These are phyloP conservation scores for Drosophila oshimai DNA, from an alignment of 1,140 invertebrate species.

Conservation along the genomic window DNA sequence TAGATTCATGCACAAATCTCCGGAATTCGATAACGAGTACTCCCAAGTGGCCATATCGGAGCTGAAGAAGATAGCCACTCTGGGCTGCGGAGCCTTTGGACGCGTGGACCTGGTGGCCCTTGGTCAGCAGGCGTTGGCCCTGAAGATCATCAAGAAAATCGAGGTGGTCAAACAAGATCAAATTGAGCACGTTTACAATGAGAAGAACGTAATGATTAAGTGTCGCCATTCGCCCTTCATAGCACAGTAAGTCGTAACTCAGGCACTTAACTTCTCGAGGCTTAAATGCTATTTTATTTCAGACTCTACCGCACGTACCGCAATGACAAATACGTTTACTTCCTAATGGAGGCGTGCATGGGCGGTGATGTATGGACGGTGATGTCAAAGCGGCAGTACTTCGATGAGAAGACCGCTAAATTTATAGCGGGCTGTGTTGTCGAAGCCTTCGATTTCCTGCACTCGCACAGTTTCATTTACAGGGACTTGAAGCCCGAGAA, in stretches of 20 bases:
- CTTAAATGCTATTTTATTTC: neutral
- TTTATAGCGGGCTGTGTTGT: conserved; percentile 96
- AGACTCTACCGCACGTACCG: conserved; percentile 97
- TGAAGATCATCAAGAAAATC: conserved; percentile 96
- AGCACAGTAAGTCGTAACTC: conserved; percentile 87
- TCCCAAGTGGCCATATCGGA: conserved; percentile 89
- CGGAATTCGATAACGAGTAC: conserved; percentile 85
- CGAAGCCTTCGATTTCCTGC: conserved; percentile 95
- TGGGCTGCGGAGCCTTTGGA: conserved; percentile 97
- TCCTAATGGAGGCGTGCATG: conserved; percentile 97
- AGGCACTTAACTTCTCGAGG: neutral
- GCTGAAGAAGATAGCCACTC: conserved; percentile 91
- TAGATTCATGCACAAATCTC: conserved; percentile 36
- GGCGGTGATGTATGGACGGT: conserved; percentile 99
- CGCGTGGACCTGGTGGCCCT: conserved; percentile 92
- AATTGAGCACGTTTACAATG: conserved; percentile 95
- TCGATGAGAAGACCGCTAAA: conserved; percentile 92
- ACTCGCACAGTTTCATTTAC: conserved; percentile 94
- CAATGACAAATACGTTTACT: conserved; percentile 97
- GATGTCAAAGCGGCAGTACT: conserved; percentile 90
- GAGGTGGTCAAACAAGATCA: conserved; percentile 97
- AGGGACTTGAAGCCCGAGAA: conserved; percentile 98
- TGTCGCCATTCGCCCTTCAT: conserved; percentile 90
- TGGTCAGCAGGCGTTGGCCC: conserved; percentile 89
- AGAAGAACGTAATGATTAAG: conserved; percentile 94